These are phyloP conservation scores for Syngnathoides biaculeatus DNA, from an alignment of 2,113 vertebrate genomes.

Conservation along the genomic window DNA sequence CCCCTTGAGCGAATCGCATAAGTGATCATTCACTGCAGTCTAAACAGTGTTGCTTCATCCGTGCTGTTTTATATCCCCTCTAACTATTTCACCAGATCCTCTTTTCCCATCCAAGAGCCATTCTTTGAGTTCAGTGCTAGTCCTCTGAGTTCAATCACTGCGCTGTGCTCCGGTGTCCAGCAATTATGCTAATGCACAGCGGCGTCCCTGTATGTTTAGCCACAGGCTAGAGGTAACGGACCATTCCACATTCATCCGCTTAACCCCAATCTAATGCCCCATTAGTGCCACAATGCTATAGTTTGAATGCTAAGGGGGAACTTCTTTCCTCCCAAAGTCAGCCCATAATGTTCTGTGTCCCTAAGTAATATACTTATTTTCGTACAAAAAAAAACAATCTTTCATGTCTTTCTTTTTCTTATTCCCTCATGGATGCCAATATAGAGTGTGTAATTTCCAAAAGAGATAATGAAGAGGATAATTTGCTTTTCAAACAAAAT, in stretches of 20 bases:
- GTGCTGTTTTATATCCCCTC: slow-evolving; percentile 13
- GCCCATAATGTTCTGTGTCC: slow-evolving; percentile 44
- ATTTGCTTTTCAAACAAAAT: too few relatives aligned
- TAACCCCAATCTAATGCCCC: slow-evolving; percentile 74
- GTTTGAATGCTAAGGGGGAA: slow-evolving; percentile 52
- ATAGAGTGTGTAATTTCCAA: background rate
- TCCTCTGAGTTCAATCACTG: slow-evolving; percentile 55
- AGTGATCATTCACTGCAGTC: slow-evolving; percentile 10
- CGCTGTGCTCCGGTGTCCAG: slow-evolving; percentile 54
- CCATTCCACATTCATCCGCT: slow-evolving; percentile 65
- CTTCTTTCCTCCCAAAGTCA: slow-evolving; percentile 45
- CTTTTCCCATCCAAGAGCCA: slow-evolving; percentile 21
- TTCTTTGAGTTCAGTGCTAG: slow-evolving; percentile 48
- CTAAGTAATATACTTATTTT: background rate
- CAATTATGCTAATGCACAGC: slow-evolving; percentile 69
- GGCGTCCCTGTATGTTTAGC: slow-evolving; percentile 47
- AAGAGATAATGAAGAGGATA: background rate
- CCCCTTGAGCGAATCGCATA: slow-evolving; percentile 7
- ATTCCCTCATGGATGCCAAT: too few relatives aligned
- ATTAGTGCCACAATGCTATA: slow-evolving; percentile 65
- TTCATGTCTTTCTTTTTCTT: too few relatives aligned
- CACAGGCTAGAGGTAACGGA: slow-evolving; percentile 51
- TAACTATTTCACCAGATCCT: slow-evolving; percentile 28
- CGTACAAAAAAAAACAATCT: background rate
- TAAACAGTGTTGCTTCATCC: slow-evolving; percentile 9